Conservation (phyloP, 2,888 invertebrate genomes). For the Pristionchus entomophagus region DNA sequence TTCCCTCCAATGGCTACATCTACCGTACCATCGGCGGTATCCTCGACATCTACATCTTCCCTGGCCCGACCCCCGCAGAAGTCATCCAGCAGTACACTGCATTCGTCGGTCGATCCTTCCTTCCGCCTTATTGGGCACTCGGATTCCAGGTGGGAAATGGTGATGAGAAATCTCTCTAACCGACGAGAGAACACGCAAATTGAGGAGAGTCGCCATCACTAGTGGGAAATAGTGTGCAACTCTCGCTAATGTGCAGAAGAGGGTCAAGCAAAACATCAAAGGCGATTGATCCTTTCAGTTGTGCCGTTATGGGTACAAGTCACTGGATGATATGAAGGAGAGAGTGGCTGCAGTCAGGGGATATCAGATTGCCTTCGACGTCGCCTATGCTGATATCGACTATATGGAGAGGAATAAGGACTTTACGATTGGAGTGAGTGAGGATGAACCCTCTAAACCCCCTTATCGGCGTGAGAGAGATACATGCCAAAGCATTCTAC, state of each 20-base stretch:
- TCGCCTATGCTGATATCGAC: slow-evolving; percentile 89
- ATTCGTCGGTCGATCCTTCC: slow-evolving; percentile 65
- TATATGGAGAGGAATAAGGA: slow-evolving; percentile 87
- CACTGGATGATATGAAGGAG: slow-evolving; percentile 61
- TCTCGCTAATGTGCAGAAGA: neutral
- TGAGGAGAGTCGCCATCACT: neutral
- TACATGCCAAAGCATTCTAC: too few species aligned
- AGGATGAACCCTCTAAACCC: too few species aligned
- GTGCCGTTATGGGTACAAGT: slow-evolving; percentile 70
- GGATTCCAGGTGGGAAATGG: slow-evolving; percentile 74
- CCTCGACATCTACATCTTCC: slow-evolving; percentile 76
- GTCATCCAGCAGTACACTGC: slow-evolving; percentile 73
- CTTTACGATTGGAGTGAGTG: slow-evolving; percentile 80
- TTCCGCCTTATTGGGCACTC: slow-evolving; percentile 76
- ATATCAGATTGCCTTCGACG: slow-evolving; percentile 78
- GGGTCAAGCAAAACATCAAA: neutral
- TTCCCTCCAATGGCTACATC: slow-evolving; percentile 80
- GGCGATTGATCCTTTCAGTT: slow-evolving; percentile 51
- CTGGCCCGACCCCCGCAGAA: slow-evolving; percentile 53
- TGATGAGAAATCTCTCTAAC: too few species aligned
- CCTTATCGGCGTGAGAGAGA: too few species aligned
- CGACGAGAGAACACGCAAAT: too few species aligned
- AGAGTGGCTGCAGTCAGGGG: slow-evolving; percentile 73
- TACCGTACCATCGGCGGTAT: slow-evolving; percentile 81
- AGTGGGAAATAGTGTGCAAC: neutral